Percentiles rank a stretch among this genome's conserved stretches.
These are phyloP conservation scores for Parthenolecanium corni DNA, from an alignment of 2,888 invertebrate genomes.

Conservation along the genomic window DNA sequence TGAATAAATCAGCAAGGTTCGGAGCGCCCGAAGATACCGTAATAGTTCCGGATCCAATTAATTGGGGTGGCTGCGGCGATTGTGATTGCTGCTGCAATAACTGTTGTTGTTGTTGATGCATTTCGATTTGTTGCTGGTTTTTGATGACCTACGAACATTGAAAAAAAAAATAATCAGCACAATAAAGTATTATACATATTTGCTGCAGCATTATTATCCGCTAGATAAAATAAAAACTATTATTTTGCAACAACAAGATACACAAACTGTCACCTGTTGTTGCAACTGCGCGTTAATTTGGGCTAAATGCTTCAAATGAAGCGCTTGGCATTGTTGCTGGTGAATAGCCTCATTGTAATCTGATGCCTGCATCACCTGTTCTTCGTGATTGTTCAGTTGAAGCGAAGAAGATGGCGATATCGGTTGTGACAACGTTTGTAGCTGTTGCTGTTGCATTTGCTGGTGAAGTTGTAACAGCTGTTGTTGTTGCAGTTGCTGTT, in stretches of 20 bases:
- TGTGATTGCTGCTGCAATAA: conserved; percentile 33
- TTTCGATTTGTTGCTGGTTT: conserved; percentile 14
- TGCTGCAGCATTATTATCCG: neutral
- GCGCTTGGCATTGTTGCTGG: conserved; percentile 41
- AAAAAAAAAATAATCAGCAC: neutral
- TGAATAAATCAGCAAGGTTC: conserved; percentile 19
- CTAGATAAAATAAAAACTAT: neutral
- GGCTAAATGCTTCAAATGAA: conserved; percentile 32
- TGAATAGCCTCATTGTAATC: conserved; percentile 35
- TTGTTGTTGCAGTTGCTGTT: conserved; percentile 18
- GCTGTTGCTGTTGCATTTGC: conserved; percentile 32
- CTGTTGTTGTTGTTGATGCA: conserved; percentile 14
- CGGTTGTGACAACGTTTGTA: conserved; percentile 28
- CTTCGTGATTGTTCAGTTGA: conserved; percentile 15
- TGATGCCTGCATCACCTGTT: conserved; percentile 29
- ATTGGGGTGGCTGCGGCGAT: conserved; percentile 31
- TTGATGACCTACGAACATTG: conserved; percentile 11
- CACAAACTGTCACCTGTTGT: conserved; percentile 36
- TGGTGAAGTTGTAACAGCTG: conserved; percentile 29
- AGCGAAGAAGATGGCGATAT: neutral
- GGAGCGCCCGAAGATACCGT: conserved; percentile 13
- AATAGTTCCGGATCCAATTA: conserved; percentile 10
- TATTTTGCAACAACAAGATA: conserved; percentile 18
- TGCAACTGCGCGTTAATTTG: conserved; percentile 40
- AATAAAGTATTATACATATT: neutral